Evolutionary conservation across 2,113 vertebrate genomes (phyloP).

Genomic region (Phalacrocorax brasilianus): DNA sequence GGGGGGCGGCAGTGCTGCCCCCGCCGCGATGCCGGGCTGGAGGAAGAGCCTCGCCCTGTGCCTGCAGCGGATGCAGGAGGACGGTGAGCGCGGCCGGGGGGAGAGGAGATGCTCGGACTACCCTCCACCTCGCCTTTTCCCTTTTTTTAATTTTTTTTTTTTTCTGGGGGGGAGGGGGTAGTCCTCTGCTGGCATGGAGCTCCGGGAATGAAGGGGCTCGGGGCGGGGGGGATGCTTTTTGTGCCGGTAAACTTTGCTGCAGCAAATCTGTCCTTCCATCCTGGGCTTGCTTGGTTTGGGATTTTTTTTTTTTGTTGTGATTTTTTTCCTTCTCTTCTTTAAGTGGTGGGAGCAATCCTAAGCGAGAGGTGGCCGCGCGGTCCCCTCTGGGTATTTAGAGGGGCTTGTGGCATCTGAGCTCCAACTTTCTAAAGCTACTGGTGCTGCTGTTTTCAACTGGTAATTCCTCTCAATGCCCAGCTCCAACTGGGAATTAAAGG

Average conservation of each 20-base stretch:
- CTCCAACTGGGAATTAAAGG: neutral
- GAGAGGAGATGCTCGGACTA: neutral
- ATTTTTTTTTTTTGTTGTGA: no score
- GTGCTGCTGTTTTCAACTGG: neutral
- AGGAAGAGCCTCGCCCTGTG: constrained; percentile 83
- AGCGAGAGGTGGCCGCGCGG: neutral
- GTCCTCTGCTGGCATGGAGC: neutral
- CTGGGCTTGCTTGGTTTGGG: neutral
- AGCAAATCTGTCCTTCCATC: neutral
- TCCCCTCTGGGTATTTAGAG: neutral
- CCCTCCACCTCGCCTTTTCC: neutral
- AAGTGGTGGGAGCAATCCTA: neutral
- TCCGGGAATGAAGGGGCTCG: neutral
- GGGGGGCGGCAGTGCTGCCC: neutral
- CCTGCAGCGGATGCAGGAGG: constrained; percentile 85
- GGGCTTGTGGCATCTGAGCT: neutral
- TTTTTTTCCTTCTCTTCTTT: neutral
- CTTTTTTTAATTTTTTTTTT: no score
- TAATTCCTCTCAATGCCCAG: neutral
- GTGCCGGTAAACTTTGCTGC: constrained; percentile 35
- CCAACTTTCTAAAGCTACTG: constrained; percentile 26
- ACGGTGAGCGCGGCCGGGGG: constrained; percentile 71
- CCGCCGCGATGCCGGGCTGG: constrained; percentile 83
- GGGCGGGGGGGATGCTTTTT: neutral
- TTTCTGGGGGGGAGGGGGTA: no score